Base-by-base conservation (phyloP, 2,797 vertebrate genomes). In the Morus bassanus region DNA sequence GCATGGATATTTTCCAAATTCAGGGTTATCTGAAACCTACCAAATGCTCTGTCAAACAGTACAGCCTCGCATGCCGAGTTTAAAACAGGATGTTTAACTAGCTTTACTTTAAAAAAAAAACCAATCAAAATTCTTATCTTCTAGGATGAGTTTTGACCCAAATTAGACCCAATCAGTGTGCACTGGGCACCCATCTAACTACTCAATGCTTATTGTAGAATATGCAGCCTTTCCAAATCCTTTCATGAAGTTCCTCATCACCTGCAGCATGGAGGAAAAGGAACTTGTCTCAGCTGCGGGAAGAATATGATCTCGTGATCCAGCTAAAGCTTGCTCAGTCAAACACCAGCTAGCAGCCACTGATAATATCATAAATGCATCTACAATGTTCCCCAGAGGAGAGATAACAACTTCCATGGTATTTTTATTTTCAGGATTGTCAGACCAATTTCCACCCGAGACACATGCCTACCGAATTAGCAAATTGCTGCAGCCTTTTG, bases 341-440 rank as follows among this genome's bases (percentile, higher is more conserved):
- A 76, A 82, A 69, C 60, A 48, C 56, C 56, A 80, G 87, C 95
- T 93, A 96, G 51, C 39, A 95, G 89, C 85, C 82, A 68, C 88
- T 54, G 80, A 95, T 80, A 95, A 51, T 43, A 95, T 89, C 92
- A 79, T 27, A 93, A 93, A 51, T 27, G 64, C 65, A 88, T 80
- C 83, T 84, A 50, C 85, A 50, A 28, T 18, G 64, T 80, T 96
- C 60, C 87, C 85, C 85, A 80, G 54, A 91, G 65, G 43, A 61
- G 56, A 96, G 80, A 94, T 27, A 94, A 93, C 70, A 85, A 57
- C 41, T 92, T 75, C 56, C 21, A 54, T 8, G 41, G 60, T 83
- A 85, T 83, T 96, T 95, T 88, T 83, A 80, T 89, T 91, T 92
- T 92, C 86, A 85, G 60, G 78, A 70, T 24, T 95, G 74, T 92